Evolutionary conservation across 2,888 invertebrate genomes (phyloP), one percentile per base, ranked within the genome.

Genomic region (Protonemura montana): DNA sequence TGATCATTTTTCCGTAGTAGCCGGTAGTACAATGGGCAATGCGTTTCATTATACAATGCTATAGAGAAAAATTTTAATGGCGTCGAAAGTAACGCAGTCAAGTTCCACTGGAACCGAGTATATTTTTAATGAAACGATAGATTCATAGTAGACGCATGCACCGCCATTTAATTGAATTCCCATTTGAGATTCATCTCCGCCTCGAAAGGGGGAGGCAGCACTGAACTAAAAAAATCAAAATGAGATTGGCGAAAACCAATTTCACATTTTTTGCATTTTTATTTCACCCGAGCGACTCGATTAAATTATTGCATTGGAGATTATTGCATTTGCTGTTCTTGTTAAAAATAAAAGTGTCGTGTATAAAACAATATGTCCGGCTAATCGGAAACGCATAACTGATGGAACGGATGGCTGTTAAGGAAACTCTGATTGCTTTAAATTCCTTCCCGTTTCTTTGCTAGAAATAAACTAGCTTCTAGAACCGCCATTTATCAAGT

Each of bases 81-180:
- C 59, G 13, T 2, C 13, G 59, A 59, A 21, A 59, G 59, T 59
- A 59, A 59, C 6, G 78, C 28, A 27, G 2, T 76, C 78, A 78
- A 78, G 78, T 76, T 76, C 21, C 26, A 27, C 10, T 27, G 28
- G 78, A n/a, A 81, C 10, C 29, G 81, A 81, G 81, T 81, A 30
- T 81, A 30, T 30, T 81, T 81, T 81, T 84, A 84, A 84, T 84
- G 84, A 84, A 84, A 84, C 84, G 84, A 84, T 84, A 84, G 84
- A 84, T 84, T 84, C 59, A 76, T 84, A 59, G 26, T 30, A 26
- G 84, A 84, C 84, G 59, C 59, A 28, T 42, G 27, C 59, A 84
- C 76, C 59, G 26, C 76, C 59, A 76, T 84, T 84, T 84, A 84
- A 84, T 84, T 84, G 84, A 84, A 84, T 84, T 84, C 84, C 84